Base-by-base conservation (phyloP, 1,140 invertebrate genomes). In the Popillia japonica region DNA sequence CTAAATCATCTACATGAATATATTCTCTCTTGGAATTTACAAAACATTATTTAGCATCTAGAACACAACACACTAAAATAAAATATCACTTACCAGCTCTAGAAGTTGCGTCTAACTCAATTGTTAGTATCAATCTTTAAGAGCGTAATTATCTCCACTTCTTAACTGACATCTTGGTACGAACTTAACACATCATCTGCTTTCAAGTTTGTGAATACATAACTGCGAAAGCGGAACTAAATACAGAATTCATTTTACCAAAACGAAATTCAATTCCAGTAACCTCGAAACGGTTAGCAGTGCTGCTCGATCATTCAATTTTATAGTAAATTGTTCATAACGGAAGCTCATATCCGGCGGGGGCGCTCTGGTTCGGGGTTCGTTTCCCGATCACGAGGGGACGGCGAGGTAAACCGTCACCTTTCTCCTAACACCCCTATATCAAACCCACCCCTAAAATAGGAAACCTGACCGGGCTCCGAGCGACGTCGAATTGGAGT, bases 321-420 rank as follows among this genome's bases (percentile, higher is more conserved):
- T 89, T 87, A 87, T 87, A 87, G 86, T 88, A 90, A 90, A 90
- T 90, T 90, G 89, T 89, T 90, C 89, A 90, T 90, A 89, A 89
- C 89, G 89, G 89, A 90, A 89, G 88, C 89, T 90, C 89, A 90
- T 90, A 89, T 90, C 89, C 89, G 88, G 88, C 84, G n/a, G 61
- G 68, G 59, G 79, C 17, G 17, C 61, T 20, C n/a, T 64, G 61
- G 61, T n/a, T 20, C 11, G 61, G 61, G 61, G 17, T 27, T 64
- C 61, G 61, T 27, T 27, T 64, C 22, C 61, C 61, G 61, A 22
- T 64, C 61, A 64, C 61, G n/a, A 11, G 61, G 61, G 61, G 23
- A n/a, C 44, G 61, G 9, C n/a, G 7, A 64, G 23, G 61, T 11
- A 48, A 48, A 64, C 61, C 20, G 17, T 64, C 61, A 22, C 61